These are phyloP conservation scores for Lepisosteus osseus DNA, from an alignment of 2,113 vertebrate species.

Conservation along the genomic window DNA sequence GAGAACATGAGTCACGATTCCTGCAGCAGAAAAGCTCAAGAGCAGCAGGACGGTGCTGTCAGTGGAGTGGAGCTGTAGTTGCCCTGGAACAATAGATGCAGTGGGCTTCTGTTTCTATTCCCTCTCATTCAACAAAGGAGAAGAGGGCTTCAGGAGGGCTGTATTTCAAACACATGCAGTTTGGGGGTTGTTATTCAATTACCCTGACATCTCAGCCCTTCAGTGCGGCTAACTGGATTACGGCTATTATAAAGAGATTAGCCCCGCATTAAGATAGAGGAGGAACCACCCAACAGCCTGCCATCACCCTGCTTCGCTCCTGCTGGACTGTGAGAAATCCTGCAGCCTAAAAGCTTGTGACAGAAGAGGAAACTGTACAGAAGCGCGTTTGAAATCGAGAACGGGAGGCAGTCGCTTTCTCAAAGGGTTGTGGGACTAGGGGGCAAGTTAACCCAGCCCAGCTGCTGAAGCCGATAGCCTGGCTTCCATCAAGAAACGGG, in stretches of 20 bases:
- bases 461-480: no score
- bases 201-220: constrained; percentile 80
- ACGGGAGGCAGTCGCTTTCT: no score
- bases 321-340: constrained; percentile 23
- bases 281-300: constrained; percentile 42
- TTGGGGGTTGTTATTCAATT: constrained; percentile 78
- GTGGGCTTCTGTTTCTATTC: no score
- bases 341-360: no score
- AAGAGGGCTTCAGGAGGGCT: constrained; percentile 13
- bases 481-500: no score
- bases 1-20: background rate
- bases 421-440: no score
- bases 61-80: no score
- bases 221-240: constrained; percentile 87
- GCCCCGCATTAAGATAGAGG: constrained; percentile 59
- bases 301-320: constrained; percentile 21
- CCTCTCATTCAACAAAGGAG: constrained; percentile 15
- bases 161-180: background rate
- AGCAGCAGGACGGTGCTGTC: background rate
- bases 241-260: constrained; percentile 90
- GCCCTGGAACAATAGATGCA: no score
- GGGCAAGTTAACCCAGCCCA: no score
- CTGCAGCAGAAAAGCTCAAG: constrained; percentile 6
- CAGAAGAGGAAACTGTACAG: no score
- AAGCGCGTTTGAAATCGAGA: no score